Base-by-base conservation (phyloP, 2,888 invertebrate species). In the Acronicta psi region DNA sequence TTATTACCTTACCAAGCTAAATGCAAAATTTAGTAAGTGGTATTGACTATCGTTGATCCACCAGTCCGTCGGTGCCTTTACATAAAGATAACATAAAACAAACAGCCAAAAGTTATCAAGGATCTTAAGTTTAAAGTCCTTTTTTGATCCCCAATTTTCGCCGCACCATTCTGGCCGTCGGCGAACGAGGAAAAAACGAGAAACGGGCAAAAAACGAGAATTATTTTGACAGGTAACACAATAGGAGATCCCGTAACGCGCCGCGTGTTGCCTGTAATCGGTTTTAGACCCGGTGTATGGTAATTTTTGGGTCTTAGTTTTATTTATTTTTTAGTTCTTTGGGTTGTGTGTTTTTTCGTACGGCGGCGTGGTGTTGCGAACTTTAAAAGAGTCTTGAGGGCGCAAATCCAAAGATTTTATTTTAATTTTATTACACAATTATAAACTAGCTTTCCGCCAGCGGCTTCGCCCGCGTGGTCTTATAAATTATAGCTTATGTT, bases 221-320 rank as follows among this genome's bases (percentile, higher is more conserved):
- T 63, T 89, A 89, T 91, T 91, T 90, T 90, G 90, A 91, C 91
- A 91, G 90, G 75, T 86, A 86, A 88, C 86, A 88, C 87, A 85
- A 87, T 84, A 84, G 84, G 68, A 77, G 84, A 69, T 46, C 50
- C 81, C 85, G 76, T 69, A 63, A 63, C 89, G 88, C 86, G 86
- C 86, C 70, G 89, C 71, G 84, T 67, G 78, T 56, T 47, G 67
- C 17, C 66, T 36, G 55, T 76, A 76, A 75, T 76, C 75, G 73
- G 53, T 68, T 72, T 74, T 75, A 72, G 73, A 41, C 73, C 56
- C 25, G 41, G 69, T 59, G 11, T 69, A 74, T 74, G 73, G 59
- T 75, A 74, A 74, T 73, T 61, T 67, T 61, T 8, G 34, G 55
- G 36, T 23, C 23, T 8, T 10, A 16, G 2, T 29, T 64, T 45